Percentiles rank a stretch among this genome's conserved stretches.
Conservation (phyloP, 2,113 vertebrate species). For the Malurus melanocephalus region DNA sequence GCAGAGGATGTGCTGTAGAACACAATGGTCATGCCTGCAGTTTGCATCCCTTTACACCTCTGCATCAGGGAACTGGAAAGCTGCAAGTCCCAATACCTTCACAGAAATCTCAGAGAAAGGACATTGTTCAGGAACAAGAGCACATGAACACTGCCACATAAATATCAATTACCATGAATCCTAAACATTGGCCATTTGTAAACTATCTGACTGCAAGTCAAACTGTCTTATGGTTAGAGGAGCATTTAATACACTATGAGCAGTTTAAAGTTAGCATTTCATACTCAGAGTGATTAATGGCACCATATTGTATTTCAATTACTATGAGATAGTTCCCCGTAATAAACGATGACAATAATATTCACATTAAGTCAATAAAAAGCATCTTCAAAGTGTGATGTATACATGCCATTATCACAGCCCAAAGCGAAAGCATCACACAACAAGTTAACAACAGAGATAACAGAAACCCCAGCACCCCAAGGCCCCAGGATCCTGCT, state of each 20-base stretch:
- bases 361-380: slow-evolving; percentile 80
- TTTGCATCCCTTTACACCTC: background rate
- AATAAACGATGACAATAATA: slow-evolving; percentile 79
- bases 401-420: slow-evolving; percentile 66
- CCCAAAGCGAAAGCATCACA: slow-evolving; percentile 47
- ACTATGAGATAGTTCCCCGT: slow-evolving; percentile 65
- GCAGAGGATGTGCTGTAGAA: background rate
- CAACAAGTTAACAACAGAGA: slow-evolving; percentile 52
- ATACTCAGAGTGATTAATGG: slow-evolving; percentile 72
- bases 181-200: slow-evolving; percentile 35
- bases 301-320: slow-evolving; percentile 78
- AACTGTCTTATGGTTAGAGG: slow-evolving; percentile 69
- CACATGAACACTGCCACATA: background rate
- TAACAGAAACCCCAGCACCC: slow-evolving; percentile 33
- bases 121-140: rapidly evolving
- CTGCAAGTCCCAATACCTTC: background rate
- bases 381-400: slow-evolving; percentile 72
- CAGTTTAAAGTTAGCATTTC: slow-evolving; percentile 73
- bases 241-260: slow-evolving; percentile 72
- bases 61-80: background rate
- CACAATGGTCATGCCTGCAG: background rate
- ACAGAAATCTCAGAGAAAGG: background rate
- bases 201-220: slow-evolving; percentile 51
- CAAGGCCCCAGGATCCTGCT: background rate
- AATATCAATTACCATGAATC: background rate